phyloP scores from a whole-genome alignment of 1,140 invertebrate species.

The Nautilus pompilius region DNA sequence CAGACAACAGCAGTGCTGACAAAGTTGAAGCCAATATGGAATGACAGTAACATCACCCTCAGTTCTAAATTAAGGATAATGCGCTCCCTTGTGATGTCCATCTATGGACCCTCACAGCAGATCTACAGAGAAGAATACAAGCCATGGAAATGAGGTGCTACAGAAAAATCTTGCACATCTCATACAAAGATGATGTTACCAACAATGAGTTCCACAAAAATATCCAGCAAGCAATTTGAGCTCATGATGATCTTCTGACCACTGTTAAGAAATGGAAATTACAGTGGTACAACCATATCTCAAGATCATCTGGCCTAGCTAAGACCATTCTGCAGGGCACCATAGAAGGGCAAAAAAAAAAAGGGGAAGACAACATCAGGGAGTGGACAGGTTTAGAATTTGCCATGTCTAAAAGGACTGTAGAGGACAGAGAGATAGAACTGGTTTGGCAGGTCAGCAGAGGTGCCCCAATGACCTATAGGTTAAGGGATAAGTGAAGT shows the following conservation, averaged over 20 bases:
- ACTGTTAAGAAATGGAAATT: background rate
- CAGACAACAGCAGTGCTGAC: background rate
- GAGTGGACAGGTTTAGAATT: too few relatives aligned
- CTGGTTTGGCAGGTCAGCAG: too few relatives aligned
- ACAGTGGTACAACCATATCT: background rate
- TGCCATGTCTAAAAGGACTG: too few relatives aligned
- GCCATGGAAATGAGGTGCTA: background rate
- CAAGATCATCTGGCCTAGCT: background rate
- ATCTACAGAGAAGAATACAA: background rate
- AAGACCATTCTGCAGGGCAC: background rate
- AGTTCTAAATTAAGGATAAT: constrained; percentile 2
- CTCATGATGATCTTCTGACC: background rate
- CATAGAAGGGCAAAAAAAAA: background rate
- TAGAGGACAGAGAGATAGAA: too few relatives aligned
- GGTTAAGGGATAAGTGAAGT: too few relatives aligned
- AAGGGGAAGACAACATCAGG: background rate
- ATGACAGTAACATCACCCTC: background rate
- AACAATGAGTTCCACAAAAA: background rate
- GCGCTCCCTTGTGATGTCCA: background rate
- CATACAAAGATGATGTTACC: background rate
- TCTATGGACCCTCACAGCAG: background rate
- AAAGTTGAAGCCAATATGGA: constrained; percentile 3
- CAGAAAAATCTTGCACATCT: background rate
- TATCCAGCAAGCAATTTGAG: background rate
- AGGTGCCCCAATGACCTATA: too few relatives aligned